Percentiles rank a stretch among this genome's conserved stretches.
Conservation (phyloP, 2,888 invertebrate species). For the Dysmachus trigonus region DNA sequence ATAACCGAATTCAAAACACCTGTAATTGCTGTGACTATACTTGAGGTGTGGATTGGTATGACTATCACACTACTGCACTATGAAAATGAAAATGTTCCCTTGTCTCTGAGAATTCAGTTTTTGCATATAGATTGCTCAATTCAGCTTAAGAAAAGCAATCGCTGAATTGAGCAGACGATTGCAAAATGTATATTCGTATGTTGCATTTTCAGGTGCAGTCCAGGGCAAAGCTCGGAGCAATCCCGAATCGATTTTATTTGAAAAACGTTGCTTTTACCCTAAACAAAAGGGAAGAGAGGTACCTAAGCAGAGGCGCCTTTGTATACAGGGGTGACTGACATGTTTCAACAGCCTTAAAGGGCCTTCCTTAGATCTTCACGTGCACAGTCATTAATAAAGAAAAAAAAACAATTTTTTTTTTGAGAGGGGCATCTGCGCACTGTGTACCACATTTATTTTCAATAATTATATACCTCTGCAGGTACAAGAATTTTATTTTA, state of each 20-base stretch:
- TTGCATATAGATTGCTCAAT: too few species aligned
- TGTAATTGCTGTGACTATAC: not conserved
- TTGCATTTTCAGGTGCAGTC: not conserved
- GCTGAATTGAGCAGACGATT: too few species aligned
- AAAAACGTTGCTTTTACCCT: not conserved
- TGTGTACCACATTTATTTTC: not conserved
- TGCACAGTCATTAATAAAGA: conserved; percentile 28
- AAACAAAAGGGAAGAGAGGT: not conserved
- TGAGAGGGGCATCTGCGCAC: not conserved
- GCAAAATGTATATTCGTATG: too few species aligned
- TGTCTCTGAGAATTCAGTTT: too few species aligned
- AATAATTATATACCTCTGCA: conserved; percentile 1
- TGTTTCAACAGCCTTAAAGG: not conserved
- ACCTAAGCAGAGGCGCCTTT: not conserved
- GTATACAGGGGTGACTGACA: not conserved
- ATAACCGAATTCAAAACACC: not conserved
- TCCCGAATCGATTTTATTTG: not conserved
- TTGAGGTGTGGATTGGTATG: not conserved
- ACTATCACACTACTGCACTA: not conserved
- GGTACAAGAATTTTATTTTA: not conserved
- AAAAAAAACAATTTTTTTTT: not conserved
- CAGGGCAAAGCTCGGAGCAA: not conserved
- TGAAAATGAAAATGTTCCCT: not conserved
- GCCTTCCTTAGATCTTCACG: conserved; percentile 6
- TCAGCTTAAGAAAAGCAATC: too few species aligned